These are phyloP conservation scores for Bombylius discolor DNA, from an alignment of 2,888 invertebrate species.

Conservation along the genomic window DNA sequence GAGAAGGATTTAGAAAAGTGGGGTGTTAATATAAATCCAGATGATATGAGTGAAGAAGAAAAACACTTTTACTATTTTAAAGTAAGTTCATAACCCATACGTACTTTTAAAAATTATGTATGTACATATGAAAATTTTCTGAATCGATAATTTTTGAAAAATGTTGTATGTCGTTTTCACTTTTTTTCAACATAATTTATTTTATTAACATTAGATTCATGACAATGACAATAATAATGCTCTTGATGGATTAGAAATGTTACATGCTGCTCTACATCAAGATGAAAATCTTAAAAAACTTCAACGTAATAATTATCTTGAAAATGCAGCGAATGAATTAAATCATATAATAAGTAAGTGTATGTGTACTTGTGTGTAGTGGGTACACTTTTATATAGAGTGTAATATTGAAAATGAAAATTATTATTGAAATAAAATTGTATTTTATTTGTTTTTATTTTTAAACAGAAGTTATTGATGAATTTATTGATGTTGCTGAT, in stretches of 20 bases:
- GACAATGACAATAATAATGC: conserved; percentile 82
- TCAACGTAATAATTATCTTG: conserved; percentile 23
- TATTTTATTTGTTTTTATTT: neutral
- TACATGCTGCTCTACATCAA: conserved; percentile 46
- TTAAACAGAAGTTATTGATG: conserved; percentile 64
- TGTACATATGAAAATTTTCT: no score
- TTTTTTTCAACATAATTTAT: no score
- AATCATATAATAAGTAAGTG: conserved; percentile 30
- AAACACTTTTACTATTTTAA: conserved; percentile 37
- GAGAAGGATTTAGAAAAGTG: conserved; percentile 60
- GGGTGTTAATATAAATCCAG: conserved; percentile 44
- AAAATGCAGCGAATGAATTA: conserved; percentile 29
- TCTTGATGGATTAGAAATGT: conserved; percentile 79
- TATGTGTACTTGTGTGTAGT: neutral
- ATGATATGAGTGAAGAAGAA: conserved; percentile 71
- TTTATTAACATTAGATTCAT: conserved; percentile 42
- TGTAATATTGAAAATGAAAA: no score
- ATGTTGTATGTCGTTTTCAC: no score
- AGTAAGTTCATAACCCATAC: conserved; percentile 9
- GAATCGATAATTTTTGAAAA: no score
- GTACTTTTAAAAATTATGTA: no score
- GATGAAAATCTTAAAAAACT: conserved; percentile 31
- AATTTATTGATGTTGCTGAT: conserved; percentile 71
- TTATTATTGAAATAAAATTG: no score
- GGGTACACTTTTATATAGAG: no score